Conservation (phyloP, 2,797 vertebrate species). For the Zenarchopterus dispar region DNA sequence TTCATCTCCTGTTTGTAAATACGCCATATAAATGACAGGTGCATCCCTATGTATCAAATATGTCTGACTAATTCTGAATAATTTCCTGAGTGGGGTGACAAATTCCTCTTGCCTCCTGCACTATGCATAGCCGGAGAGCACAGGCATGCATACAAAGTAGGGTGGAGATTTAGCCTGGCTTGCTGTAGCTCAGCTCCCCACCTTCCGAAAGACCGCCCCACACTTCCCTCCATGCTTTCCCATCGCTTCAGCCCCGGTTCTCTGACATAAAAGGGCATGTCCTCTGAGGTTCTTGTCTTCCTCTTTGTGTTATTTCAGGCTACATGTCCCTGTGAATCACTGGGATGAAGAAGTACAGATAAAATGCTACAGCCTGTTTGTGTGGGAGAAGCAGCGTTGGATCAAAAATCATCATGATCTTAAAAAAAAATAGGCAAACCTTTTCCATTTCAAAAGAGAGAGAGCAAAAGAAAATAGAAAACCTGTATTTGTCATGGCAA, state of each 20-base stretch:
- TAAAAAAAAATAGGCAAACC: constrained; percentile 15
- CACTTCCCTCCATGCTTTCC: constrained; percentile 34
- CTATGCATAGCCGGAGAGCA: constrained; percentile 58
- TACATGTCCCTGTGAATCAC: constrained; percentile 35
- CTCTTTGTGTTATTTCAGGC: constrained; percentile 46
- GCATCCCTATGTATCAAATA: constrained; percentile 64
- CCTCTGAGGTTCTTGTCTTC: constrained; percentile 59
- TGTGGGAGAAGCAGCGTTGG: constrained; percentile 7
- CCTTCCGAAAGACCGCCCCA: constrained; percentile 36
- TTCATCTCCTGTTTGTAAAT: constrained; percentile 49
- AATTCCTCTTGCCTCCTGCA: constrained; percentile 69
- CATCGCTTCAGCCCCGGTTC: constrained; percentile 27
- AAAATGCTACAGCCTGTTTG: not conserved
- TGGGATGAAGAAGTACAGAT: constrained; percentile 12
- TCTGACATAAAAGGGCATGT: constrained; percentile 68
- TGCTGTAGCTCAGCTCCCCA: constrained; percentile 48
- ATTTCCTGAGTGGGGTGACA: constrained; percentile 73
- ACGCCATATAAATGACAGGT: constrained; percentile 55
- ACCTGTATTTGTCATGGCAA: constrained; percentile 12
- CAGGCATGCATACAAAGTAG: constrained; percentile 76
- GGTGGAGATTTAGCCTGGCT: constrained; percentile 68
- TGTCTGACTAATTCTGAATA: constrained; percentile 69
- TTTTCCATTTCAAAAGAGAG: constrained; percentile 13
- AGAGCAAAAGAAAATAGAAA: constrained; percentile 23
- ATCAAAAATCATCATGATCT: constrained; percentile 24